These are phyloP conservation scores for Laspeyria flexula DNA, from an alignment of 2,888 invertebrate genomes.

Conservation along the genomic window DNA sequence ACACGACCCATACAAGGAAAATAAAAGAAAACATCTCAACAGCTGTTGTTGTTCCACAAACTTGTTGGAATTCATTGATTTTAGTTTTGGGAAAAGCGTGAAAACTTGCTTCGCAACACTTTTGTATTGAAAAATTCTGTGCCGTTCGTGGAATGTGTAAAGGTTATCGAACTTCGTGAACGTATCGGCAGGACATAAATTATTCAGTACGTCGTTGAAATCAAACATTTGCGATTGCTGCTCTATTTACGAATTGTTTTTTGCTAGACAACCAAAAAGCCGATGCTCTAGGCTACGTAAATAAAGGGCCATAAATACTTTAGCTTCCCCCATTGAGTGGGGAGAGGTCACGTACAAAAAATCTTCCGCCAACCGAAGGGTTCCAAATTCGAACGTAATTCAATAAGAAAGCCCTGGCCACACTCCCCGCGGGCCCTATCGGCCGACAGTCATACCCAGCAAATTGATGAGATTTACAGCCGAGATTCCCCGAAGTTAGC, in stretches of 20 bases:
- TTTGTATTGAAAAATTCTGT: slow-evolving; percentile 3
- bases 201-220: slow-evolving; percentile 1
- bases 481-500: slow-evolving; percentile 75
- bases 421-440: slow-evolving; percentile 57
- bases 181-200: slow-evolving; percentile 1
- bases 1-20: slow-evolving; percentile 7
- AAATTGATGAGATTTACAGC: slow-evolving; percentile 80
- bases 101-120: neutral
- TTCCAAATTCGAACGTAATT: slow-evolving; percentile 64
- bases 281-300: slow-evolving; percentile 43
- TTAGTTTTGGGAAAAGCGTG: slow-evolving; percentile 5
- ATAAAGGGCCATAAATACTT: slow-evolving; percentile 58
- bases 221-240: slow-evolving; percentile 2
- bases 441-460: slow-evolving; percentile 63
- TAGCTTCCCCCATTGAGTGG: slow-evolving; percentile 38
- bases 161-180: slow-evolving; percentile 1
- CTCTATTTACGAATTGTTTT: slow-evolving; percentile 18
- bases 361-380: slow-evolving; percentile 46
- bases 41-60: slow-evolving; percentile 6
- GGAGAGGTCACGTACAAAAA: slow-evolving; percentile 53
- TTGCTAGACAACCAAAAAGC: slow-evolving; percentile 22
- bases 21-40: slow-evolving; percentile 12
- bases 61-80: slow-evolving; percentile 12
- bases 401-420: slow-evolving; percentile 68
- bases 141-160: neutral